These are phyloP conservation scores for Pomatorhinus ruficollis DNA, from an alignment of 2,113 vertebrate species.

Conservation along the genomic window DNA sequence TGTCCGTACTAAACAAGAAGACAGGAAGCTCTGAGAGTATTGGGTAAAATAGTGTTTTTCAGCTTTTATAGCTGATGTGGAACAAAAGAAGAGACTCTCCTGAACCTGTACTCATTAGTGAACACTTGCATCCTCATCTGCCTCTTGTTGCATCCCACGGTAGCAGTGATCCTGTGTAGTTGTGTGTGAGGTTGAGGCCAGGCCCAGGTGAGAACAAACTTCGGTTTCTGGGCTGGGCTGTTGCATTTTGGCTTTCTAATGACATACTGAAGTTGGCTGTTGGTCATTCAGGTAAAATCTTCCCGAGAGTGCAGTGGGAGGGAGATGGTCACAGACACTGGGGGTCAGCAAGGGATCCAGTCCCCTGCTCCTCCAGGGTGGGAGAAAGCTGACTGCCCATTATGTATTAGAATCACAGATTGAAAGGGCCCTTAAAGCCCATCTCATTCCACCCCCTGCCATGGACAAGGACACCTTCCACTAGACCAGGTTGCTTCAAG, in stretches of 20 bases:
- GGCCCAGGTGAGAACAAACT: background rate
- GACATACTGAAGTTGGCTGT: background rate
- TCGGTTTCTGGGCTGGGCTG: background rate
- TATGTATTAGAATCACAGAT: fast-evolving
- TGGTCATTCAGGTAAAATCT: background rate
- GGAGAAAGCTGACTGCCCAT: background rate
- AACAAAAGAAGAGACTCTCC: background rate
- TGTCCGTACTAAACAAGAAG: background rate
- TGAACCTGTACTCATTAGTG: background rate
- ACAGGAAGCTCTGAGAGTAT: background rate
- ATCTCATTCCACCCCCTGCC: background rate
- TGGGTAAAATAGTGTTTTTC: background rate
- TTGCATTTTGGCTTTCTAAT: background rate
- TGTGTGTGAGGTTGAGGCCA: background rate
- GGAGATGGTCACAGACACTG: background rate
- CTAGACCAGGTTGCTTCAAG: background rate
- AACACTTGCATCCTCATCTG: background rate
- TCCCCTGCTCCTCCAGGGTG: background rate
- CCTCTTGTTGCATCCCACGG: background rate
- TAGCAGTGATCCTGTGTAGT: fast-evolving
- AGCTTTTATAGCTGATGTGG: background rate
- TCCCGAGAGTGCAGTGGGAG: background rate
- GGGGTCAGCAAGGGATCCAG: background rate
- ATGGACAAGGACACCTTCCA: background rate
- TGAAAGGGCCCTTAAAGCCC: background rate